Base-by-base conservation (phyloP, 2,888 invertebrate genomes). In the Campoplex nolae region DNA sequence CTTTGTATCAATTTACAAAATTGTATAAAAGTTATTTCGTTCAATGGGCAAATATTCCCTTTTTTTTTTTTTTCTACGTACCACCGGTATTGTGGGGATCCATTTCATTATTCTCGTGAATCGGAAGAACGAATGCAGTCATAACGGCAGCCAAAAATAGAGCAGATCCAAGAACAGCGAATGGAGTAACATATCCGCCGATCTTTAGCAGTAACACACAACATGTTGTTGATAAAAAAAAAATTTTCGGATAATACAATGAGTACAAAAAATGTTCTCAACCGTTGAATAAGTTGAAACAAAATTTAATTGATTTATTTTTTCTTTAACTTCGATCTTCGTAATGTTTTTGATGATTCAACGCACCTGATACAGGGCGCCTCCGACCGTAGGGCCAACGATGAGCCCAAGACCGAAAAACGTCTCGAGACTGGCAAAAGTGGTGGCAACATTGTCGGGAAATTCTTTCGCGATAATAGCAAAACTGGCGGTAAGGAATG, bases 361-460 rank as follows among this genome's bases (percentile, higher is more conserved):
- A 32, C 68, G 68, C 92, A 95, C 95, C 92, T 96, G 96, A 93
- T 97, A 99, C 0, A 99, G 95, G 0, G 97, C 97, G 0, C 98
- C 98, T 0, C 99, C 99, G 13, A 99, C 96, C 0, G 98, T 98
- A 0, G 99, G 99, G 0, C 99, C 99, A 0, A 98, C 97, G 84
- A 98, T 98, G 83, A 98, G 95, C 1, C 96, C 99, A 91, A 96
- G 96, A 0, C 98, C 98, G 93, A 98, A 98, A 94, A 98, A 98
- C 0, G 98, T 98, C 94, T 98, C 98, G 68, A 98, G 93, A 0
- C 97, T 97, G 1, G 97, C 97, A 95, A 98, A 98, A 91, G 98
- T 98, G 8, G 97, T 97, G 0, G 97, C 97, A 0, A 98, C 97
- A 92, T 97, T 97, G 88, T 98, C 96, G 0, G 98, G 98, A 94